phyloP scores from a whole-genome alignment of 1,140 invertebrate species.

The Chlorops oryzae region DNA sequence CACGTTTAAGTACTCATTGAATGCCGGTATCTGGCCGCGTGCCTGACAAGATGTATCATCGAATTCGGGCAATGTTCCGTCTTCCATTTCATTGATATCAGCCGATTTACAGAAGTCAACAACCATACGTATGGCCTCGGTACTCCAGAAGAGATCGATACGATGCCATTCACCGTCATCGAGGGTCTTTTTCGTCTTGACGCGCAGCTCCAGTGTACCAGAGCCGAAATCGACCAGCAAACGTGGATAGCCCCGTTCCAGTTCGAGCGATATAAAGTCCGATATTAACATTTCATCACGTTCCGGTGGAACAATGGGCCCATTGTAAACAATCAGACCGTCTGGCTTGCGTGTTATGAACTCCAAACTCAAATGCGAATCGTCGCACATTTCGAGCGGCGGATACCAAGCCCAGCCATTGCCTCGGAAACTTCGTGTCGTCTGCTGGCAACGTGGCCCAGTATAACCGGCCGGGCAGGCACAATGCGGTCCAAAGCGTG shows the following conservation, averaged over 20 bases:
- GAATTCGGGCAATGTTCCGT: conserved; percentile 77
- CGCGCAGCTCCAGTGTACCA: conserved; percentile 80
- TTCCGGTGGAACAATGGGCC: conserved; percentile 88
- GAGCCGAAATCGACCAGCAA: conserved; percentile 93
- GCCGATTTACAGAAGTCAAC: conserved; percentile 88
- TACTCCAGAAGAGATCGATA: conserved; percentile 91
- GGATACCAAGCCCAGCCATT: conserved; percentile 96
- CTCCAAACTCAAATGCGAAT: conserved; percentile 89
- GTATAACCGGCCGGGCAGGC: conserved; percentile 86
- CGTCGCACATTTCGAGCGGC: conserved; percentile 90
- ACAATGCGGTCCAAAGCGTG: conserved; percentile 78
- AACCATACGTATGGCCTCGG: conserved; percentile 83
- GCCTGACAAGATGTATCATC: conserved; percentile 85
- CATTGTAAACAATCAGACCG: conserved; percentile 93
- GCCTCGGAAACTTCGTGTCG: conserved; percentile 83
- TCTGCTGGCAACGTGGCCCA: conserved; percentile 93
- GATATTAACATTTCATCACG: conserved; percentile 80
- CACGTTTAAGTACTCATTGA: conserved; percentile 95
- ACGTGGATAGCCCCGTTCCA: conserved; percentile 83
- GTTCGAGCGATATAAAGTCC: conserved; percentile 89
- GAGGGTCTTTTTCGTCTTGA: conserved; percentile 79
- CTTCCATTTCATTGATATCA: conserved; percentile 78
- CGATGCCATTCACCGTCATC: conserved; percentile 95
- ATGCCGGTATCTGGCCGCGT: conserved; percentile 79
- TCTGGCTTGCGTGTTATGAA: conserved; percentile 87